Evolutionary conservation across 2,888 invertebrate genomes (phyloP), one percentile per base, ranked within the genome.

Genomic region (Trissoscelio sp.): DNA sequence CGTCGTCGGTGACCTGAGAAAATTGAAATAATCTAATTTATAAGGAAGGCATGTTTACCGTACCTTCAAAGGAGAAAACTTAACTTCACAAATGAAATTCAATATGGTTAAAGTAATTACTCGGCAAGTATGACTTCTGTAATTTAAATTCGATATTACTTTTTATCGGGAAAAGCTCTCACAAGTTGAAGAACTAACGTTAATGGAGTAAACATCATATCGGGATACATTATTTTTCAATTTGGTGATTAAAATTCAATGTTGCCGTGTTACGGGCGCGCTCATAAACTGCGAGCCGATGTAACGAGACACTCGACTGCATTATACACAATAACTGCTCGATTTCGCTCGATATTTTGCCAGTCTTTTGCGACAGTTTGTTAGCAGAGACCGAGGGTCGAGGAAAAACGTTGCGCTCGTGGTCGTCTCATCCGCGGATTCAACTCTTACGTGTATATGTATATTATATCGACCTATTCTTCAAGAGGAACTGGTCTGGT

Each of bases 391-490:
- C 24, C 57, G 18, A 16, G 48, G 60, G 39, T 70, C 64, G 60
- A 57, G 62, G 69, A 64, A 74, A 69, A 80, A 80, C 34, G 57
- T 24, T 74, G 2, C 51, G 51, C 58, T 22, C 55, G n/a, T 24
- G 31, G 20, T 55, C 12, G 39, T 28, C 42, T 57, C 39, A 46
- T 46, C 57, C 34, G 55, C 46, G 18, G n/a, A 42, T 53, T 14
- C 60, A n/a, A 57, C 48, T 42, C 39, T 24, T 51, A 28, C 60
- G 18, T 20, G 51, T 66, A 46, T 60, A 75, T 82, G 79, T 82
- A 77, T 82, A 79, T 80, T 62, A 83, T 78, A 78, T 78, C 74
- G 74, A 75, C 39, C 73, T 62, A 74, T 83, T 79, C 77, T 60
- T 66, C 60, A 51, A 73, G 60, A 77, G 39, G 72, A 60, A 77